phyloP scores from a whole-genome alignment of 2,113 vertebrate species.

The Odocoileus virginianus region DNA sequence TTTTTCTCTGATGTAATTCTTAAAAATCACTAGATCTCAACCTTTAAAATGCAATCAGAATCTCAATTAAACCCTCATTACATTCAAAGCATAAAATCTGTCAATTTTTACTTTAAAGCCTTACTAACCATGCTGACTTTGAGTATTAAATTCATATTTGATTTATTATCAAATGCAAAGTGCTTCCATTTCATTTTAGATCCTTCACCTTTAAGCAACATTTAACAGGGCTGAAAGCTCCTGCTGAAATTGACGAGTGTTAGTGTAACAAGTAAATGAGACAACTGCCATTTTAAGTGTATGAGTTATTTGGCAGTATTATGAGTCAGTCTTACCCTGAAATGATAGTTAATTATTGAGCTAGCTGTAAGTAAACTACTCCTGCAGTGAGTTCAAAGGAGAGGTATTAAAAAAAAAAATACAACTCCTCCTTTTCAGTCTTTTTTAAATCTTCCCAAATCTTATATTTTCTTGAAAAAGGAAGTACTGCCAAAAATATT shows the following conservation, averaged over 20 bases:
- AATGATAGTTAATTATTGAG: conserved; percentile 57
- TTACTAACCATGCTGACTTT: conserved; percentile 23
- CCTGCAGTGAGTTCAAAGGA: background rate
- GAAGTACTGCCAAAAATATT: background rate
- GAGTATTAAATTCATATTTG: conserved; percentile 39
- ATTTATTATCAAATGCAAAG: conserved; percentile 49
- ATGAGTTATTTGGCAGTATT: conserved; percentile 27
- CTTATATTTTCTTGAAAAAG: conserved; percentile 40
- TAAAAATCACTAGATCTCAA: conserved; percentile 45
- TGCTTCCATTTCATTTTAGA: conserved; percentile 15
- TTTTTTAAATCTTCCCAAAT: conserved; percentile 51
- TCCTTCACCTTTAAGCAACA: conserved; percentile 55
- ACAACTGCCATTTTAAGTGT: conserved; percentile 4
- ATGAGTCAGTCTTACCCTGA: conserved; percentile 4
- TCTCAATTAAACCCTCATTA: conserved; percentile 15
- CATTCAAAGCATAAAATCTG: conserved; percentile 31
- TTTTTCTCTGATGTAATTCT: conserved; percentile 21
- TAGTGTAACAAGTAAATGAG: background rate
- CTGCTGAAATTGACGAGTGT: conserved; percentile 45
- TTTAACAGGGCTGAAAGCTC: conserved; percentile 49
- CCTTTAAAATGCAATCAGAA: conserved; percentile 42
- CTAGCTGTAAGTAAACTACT: conserved; percentile 37
- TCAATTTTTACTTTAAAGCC: conserved; percentile 37
- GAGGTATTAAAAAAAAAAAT: background rate
- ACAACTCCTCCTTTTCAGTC: background rate